Evolutionary conservation across 1,140 invertebrate genomes (phyloP).

Genomic region (Drosophila kurseongensis): DNA sequence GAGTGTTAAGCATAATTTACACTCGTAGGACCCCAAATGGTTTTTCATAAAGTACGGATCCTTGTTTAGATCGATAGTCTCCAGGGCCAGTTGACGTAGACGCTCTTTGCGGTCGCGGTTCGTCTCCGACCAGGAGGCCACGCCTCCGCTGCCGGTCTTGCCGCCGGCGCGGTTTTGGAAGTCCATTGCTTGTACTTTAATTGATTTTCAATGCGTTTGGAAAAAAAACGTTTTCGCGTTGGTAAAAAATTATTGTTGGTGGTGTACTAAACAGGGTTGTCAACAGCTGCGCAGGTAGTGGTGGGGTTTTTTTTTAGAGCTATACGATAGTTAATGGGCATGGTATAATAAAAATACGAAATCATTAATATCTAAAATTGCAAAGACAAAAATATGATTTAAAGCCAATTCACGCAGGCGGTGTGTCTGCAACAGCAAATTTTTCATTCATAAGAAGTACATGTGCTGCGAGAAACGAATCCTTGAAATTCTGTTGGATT

Average conservation of each 20-base stretch:
- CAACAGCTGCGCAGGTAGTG: neutral
- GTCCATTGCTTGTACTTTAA: slow-evolving; percentile 88
- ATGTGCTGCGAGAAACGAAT: too few species aligned
- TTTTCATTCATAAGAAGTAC: too few species aligned
- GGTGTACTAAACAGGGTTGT: slow-evolving; percentile 43
- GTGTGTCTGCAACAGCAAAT: too few species aligned
- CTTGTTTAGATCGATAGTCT: slow-evolving; percentile 99
- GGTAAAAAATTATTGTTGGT: slow-evolving; percentile 17
- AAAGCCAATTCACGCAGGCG: too few species aligned
- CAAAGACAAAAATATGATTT: too few species aligned
- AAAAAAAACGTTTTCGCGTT: slow-evolving; percentile 16
- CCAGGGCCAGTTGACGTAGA: slow-evolving; percentile 96
- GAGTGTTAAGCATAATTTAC: slow-evolving; percentile 98
- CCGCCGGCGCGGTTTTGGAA: slow-evolving; percentile 99
- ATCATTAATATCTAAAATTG: too few species aligned
- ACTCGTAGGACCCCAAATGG: slow-evolving; percentile 99
- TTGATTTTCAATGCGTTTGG: slow-evolving; percentile 75
- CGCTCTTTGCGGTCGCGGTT: slow-evolving; percentile 98
- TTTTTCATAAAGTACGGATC: slow-evolving; percentile 99
- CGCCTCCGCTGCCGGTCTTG: slow-evolving; percentile 99
- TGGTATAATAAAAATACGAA: too few species aligned
- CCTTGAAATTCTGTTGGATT: too few species aligned
- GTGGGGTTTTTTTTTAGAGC: neutral
- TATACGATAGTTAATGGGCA: slow-evolving; percentile 1
- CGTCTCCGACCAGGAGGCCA: slow-evolving; percentile 99